A percentile compares a stretch with the other conserved stretches of the same genome.
These are phyloP conservation scores for Procapra przewalskii DNA, from an alignment of 2,113 vertebrate genomes.

Conservation along the genomic window DNA sequence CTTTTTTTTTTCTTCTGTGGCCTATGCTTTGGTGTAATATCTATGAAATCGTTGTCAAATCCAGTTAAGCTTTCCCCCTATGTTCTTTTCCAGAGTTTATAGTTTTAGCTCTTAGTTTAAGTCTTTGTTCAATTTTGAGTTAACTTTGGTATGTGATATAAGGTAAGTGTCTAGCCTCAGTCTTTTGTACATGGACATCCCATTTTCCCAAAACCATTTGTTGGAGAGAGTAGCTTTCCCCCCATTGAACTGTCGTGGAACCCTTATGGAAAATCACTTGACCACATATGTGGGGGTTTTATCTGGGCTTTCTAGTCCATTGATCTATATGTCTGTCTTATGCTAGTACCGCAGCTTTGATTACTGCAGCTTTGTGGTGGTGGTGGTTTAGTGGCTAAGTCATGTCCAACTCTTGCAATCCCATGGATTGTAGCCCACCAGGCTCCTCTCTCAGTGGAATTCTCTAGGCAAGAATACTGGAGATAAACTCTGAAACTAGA, in stretches of 20 bases:
- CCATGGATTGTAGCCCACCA: not conserved
- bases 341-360: not conserved
- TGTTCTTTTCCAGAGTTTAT: not conserved
- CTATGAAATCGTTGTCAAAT: not conserved
- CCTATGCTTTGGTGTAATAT: not conserved
- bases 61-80: not conserved
- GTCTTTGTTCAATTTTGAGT: not conserved
- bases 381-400: not conserved
- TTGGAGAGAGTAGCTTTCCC: not conserved
- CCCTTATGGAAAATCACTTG: not conserved
- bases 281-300: not conserved
- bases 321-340: not conserved
- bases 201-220: not conserved
- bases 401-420: accelerated
- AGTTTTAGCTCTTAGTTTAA: not conserved
- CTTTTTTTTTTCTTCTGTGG: not conserved
- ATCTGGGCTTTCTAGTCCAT: not conserved
- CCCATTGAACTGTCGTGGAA: not conserved
- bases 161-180: not conserved
- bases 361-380: not conserved
- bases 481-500: not conserved
- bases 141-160: not conserved
- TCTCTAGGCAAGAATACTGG: not conserved
- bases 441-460: not conserved
- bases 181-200: not conserved